Conservation (phyloP, 2,888 invertebrate species). For the Agrochola lota region DNA sequence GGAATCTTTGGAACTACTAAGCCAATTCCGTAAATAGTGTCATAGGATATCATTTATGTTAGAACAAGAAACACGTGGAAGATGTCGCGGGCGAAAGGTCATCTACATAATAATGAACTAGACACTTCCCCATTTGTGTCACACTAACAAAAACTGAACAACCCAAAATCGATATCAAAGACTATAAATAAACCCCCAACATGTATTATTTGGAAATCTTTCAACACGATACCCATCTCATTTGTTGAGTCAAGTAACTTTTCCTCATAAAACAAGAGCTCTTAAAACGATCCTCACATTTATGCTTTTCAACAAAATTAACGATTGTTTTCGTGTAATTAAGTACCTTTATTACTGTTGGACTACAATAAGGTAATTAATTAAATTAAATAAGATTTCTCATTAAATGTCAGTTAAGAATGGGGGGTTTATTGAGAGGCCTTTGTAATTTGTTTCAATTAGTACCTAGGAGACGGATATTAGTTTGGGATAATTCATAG, state of each 20-base stretch:
- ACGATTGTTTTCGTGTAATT: constrained; percentile 41
- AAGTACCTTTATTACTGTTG: constrained; percentile 10
- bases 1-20: too few relatives aligned
- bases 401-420: constrained; percentile 5
- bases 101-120: background rate
- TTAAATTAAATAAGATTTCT: constrained; percentile 23
- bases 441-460: constrained; percentile 21
- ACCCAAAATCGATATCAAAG: constrained; percentile 17
- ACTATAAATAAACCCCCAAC: constrained; percentile 24
- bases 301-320: constrained; percentile 36
- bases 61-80: too few relatives aligned
- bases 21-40: too few relatives aligned
- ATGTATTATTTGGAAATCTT: constrained; percentile 22
- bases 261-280: constrained; percentile 5
- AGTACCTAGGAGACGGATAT: background rate
- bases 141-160: background rate
- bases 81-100: too few relatives aligned
- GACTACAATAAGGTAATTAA: constrained; percentile 20
- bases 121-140: background rate
- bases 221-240: constrained; percentile 35
- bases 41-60: too few relatives aligned
- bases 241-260: constrained; percentile 36
- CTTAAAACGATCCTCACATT: constrained; percentile 20
- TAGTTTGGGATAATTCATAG: background rate
- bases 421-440: background rate